These are phyloP conservation scores for Euura saliciscinereae DNA, from an alignment of 1,140 invertebrate species.

Conservation along the genomic window DNA sequence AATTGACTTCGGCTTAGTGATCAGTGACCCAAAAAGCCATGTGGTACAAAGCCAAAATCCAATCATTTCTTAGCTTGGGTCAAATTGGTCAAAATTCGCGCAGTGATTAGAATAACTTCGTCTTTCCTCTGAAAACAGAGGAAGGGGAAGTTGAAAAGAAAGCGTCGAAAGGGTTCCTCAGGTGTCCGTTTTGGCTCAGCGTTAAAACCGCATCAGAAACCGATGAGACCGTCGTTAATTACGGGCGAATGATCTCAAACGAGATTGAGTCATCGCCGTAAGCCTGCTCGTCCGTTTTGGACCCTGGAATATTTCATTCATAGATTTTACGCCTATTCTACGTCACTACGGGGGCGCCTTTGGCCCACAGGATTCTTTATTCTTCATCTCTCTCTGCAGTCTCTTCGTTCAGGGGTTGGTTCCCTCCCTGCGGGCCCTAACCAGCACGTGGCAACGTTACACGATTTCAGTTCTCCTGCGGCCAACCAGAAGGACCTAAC, in stretches of 20 bases:
- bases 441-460: conserved; percentile 18
- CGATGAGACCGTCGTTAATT: conserved; percentile 2
- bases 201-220: neutral
- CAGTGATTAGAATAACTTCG: no score
- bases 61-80: no score
- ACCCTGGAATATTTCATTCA: neutral
- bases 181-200: no score
- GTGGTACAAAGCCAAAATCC: no score
- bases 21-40: no score
- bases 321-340: conserved; percentile 2
- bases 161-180: no score
- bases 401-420: conserved; percentile 4
- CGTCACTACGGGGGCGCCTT: neutral
- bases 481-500: conserved; percentile 28
- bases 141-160: no score
- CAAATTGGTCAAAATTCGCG: no score
- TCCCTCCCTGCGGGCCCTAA: conserved; percentile 3
- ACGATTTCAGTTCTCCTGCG: conserved; percentile 19
- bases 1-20: no score
- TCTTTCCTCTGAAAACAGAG: no score
- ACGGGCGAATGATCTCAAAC: neutral
- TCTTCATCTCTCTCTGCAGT: no score
- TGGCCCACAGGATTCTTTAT: neutral
- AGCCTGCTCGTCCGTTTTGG: neutral
- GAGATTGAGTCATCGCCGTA: conserved; percentile 2